Evolutionary conservation across 2,113 vertebrate species (phyloP), one percentile per base, ranked within the genome.

Genomic region (Ammodytes dubius): DNA sequence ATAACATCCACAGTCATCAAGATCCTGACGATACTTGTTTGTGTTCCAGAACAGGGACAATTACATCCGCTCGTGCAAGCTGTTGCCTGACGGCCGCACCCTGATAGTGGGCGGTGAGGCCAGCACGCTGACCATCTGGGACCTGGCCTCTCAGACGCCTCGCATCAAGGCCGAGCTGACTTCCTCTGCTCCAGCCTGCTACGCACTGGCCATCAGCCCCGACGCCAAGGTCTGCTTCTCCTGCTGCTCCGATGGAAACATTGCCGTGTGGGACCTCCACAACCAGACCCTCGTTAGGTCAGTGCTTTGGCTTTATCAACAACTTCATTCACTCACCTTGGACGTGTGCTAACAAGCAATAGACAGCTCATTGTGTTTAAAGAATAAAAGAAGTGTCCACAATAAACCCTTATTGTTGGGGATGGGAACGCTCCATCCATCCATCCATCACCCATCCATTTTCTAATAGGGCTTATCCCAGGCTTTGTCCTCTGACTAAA

Each of bases 171-270:
- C 98, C 0, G 98, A 99, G 93, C 95, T 99, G 50, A 99, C 98
- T 0, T 98, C 97, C 66, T 99, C 98, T 0, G 98, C 98, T 0
- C 98, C 98, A 0, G 98, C 98, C 86, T 99, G 98, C 94, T 99
- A 99, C 0, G 98, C 98, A 0, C 92, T 99, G 93, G 98, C 98
- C 90, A 99, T 99, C 93, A 99, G 98, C 93, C 98, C 98, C 0
- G 98, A 99, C 0, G 97, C 98, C 94, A 99, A 99, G 91, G 98
- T 99, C 88, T 99, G 98, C 95, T 99, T 99, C 94, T 99, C 98
- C 88, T 99, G 98, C 95, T 99, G 98, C 95, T 98, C 97, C 0
- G 98, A 99, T 0, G 98, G 98, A 45, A 99, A 99, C 94, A 98
- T 99, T 3, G 98, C 97, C 0, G 98, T 99, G 49, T 99, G 98